phyloP scores from a whole-genome alignment of 2,888 invertebrate genomes.

The Lithophane socia region DNA sequence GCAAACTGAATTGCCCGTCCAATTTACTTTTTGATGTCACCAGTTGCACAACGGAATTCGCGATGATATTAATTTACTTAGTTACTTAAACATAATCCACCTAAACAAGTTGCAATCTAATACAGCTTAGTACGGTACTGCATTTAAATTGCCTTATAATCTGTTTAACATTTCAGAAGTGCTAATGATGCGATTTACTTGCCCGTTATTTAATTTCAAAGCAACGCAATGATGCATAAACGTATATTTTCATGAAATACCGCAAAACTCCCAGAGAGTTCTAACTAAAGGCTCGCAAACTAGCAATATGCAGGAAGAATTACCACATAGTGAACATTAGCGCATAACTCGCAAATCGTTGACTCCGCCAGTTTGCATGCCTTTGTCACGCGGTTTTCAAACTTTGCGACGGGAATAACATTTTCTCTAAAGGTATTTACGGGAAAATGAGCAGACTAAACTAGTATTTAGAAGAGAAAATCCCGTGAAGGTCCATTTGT shows the following conservation, averaged over 20 bases:
- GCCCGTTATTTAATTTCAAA: slow-evolving; percentile 51
- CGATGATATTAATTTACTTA: slow-evolving; percentile 35
- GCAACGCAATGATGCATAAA: slow-evolving; percentile 55
- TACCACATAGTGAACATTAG: slow-evolving; percentile 67
- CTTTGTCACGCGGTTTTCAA: slow-evolving; percentile 59
- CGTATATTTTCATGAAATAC: slow-evolving; percentile 56
- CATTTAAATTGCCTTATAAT: slow-evolving; percentile 35
- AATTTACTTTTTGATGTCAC: slow-evolving; percentile 60
- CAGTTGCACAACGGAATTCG: slow-evolving; percentile 50
- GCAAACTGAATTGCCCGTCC: slow-evolving; percentile 47
- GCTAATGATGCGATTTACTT: slow-evolving; percentile 34
- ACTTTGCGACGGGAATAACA: slow-evolving; percentile 47
- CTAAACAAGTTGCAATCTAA: slow-evolving; percentile 42
- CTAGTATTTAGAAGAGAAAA: slow-evolving; percentile 29
- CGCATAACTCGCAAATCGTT: slow-evolving; percentile 70
- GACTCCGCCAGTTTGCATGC: slow-evolving; percentile 61
- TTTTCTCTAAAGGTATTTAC: slow-evolving; percentile 47
- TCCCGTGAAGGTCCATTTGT: slow-evolving; percentile 20
- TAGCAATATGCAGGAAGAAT: slow-evolving; percentile 70
- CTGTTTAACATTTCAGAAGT: slow-evolving; percentile 39
- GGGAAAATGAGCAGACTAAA: slow-evolving; percentile 39
- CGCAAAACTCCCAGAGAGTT: slow-evolving; percentile 46
- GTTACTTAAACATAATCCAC: slow-evolving; percentile 31
- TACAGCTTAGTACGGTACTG: slow-evolving; percentile 33
- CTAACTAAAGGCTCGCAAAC: slow-evolving; percentile 61